These are phyloP conservation scores for Coregonus ussuriensis DNA, from an alignment of 2,797 vertebrate species.

Conservation along the genomic window DNA sequence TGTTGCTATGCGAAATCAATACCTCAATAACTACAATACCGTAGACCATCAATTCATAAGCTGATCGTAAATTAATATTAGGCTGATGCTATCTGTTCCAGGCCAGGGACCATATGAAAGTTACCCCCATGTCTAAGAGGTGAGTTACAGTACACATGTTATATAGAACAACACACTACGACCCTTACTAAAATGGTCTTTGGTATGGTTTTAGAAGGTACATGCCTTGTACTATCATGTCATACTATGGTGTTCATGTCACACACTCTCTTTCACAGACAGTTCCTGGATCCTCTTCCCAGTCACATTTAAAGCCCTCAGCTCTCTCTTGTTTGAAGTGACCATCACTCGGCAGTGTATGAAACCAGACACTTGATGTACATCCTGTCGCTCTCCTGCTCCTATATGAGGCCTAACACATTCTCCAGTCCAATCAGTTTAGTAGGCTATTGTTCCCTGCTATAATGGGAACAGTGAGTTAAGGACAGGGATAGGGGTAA, in stretches of 20 bases:
- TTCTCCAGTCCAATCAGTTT: slow-evolving; percentile 3
- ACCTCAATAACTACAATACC: background rate
- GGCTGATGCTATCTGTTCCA: slow-evolving; percentile 5
- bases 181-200: no score
- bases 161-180: background rate
- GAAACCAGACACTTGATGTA: slow-evolving; percentile 36
- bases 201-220: no score
- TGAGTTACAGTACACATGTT: background rate
- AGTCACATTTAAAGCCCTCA: slow-evolving; percentile 6
- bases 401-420: background rate
- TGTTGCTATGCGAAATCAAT: background rate
- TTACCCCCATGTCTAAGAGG: background rate
- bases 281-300: slow-evolving; percentile 12
- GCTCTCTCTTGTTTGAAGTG: slow-evolving; percentile 15
- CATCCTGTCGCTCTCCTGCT: slow-evolving; percentile 1
- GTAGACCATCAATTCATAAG: background rate
- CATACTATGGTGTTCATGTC: background rate
- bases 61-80: background rate
- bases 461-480: background rate
- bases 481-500: background rate
- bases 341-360: slow-evolving; percentile 8
- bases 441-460: background rate
- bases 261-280: background rate
- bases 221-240: background rate
- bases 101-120: background rate